Percentiles rank a stretch among this genome's conserved stretches.
phyloP scores from a whole-genome alignment of 2,113 vertebrate genomes.

The Petaurus breviceps region DNA sequence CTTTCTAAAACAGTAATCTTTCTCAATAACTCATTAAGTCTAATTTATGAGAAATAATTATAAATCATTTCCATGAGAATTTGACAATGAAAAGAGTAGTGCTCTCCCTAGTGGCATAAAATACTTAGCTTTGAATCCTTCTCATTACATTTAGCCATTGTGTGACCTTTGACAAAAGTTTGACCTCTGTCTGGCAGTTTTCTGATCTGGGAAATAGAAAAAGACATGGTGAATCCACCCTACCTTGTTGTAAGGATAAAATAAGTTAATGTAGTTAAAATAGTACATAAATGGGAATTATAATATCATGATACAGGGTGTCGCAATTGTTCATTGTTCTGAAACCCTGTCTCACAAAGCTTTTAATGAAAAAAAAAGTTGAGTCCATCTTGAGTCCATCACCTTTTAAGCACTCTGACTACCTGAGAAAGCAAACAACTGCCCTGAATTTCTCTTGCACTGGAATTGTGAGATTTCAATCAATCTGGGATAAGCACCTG shows the following conservation, averaged over 20 bases:
- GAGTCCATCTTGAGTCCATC: neutral
- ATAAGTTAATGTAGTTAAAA: neutral
- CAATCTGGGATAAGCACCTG: neutral
- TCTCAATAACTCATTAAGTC: neutral
- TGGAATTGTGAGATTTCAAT: neutral
- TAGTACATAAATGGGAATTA: neutral
- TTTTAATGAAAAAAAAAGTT: neutral
- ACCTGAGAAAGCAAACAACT: neutral
- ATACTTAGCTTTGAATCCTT: neutral
- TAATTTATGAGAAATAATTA: neutral
- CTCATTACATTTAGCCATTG: neutral
- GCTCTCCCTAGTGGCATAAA: neutral
- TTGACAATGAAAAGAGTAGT: neutral
- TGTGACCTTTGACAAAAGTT: neutral
- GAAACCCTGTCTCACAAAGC: neutral
- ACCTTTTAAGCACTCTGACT: neutral
- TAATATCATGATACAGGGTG: neutral
- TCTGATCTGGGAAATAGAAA: neutral
- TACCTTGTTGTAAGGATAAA: neutral
- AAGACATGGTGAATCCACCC: neutral
- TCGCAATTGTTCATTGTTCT: neutral
- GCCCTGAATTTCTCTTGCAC: neutral
- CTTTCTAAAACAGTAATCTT: neutral
- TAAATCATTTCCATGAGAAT: too few species aligned
- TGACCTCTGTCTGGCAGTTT: neutral